phyloP scores from a whole-genome alignment of 2,888 invertebrate genomes.

The Chloroclysta siterata region DNA sequence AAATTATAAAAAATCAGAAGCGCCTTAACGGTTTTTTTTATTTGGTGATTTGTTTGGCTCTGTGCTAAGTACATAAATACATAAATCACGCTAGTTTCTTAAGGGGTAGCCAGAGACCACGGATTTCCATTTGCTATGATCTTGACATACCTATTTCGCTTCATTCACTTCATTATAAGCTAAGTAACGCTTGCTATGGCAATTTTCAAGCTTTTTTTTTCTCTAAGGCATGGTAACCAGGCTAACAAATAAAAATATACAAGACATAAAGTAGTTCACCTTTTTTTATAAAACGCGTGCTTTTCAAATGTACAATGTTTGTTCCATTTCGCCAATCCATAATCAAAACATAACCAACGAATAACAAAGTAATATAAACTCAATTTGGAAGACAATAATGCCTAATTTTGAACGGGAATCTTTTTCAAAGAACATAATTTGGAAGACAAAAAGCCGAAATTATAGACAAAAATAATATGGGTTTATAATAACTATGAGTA shows the following conservation, averaged over 20 bases:
- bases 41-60: too few relatives aligned
- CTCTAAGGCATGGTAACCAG: constrained; percentile 15
- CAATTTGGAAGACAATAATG: constrained; percentile 55
- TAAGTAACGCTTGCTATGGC: neutral
- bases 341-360: constrained; percentile 41
- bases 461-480: constrained; percentile 34
- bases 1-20: too few relatives aligned
- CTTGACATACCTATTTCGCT: too few relatives aligned
- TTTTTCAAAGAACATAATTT: constrained; percentile 48
- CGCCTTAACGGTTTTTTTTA: too few relatives aligned
- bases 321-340: constrained; percentile 54
- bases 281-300: constrained; percentile 68
- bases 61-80: too few relatives aligned
- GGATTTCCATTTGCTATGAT: too few relatives aligned
- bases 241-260: constrained; percentile 59
- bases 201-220: neutral
- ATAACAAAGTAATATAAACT: constrained; percentile 42
- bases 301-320: constrained; percentile 66
- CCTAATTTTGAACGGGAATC: constrained; percentile 28
- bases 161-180: neutral
- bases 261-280: constrained; percentile 83
- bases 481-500: constrained; percentile 38
- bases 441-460: constrained; percentile 64
- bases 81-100: too few relatives aligned
- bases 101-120: too few relatives aligned